Conservation (phyloP, 2,113 vertebrate species). For the Cyprinodon variegatus region DNA sequence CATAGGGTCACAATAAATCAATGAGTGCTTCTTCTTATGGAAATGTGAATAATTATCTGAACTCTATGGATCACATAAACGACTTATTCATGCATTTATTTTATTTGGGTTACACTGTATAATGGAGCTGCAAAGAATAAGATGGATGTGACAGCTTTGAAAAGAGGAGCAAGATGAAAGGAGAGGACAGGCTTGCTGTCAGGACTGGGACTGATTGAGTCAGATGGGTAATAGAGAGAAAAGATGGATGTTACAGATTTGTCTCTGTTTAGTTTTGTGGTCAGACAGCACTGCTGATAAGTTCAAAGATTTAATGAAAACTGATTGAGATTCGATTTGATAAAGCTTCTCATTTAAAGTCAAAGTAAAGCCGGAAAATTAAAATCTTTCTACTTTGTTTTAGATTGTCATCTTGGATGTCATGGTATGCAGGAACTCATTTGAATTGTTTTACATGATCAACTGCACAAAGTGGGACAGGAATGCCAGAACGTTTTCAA, state of each 20-base stretch:
- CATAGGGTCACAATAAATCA: slow-evolving; percentile 64
- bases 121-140: slow-evolving; percentile 63
- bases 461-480: no score
- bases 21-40: slow-evolving; percentile 41
- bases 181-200: slow-evolving; percentile 43
- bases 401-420: background rate
- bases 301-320: background rate
- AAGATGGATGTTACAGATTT: slow-evolving; percentile 29
- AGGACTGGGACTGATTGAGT: slow-evolving; percentile 45
- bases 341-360: background rate
- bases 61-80: slow-evolving; percentile 54
- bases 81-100: slow-evolving; percentile 71
- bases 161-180: slow-evolving; percentile 54
- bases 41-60: slow-evolving; percentile 68
- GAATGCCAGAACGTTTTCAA: no score
- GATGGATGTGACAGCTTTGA: slow-evolving; percentile 55
- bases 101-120: slow-evolving; percentile 53
- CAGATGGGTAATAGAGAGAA: slow-evolving; percentile 39
- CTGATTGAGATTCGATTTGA: background rate
- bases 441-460: no score
- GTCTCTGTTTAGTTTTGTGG: slow-evolving; percentile 1
- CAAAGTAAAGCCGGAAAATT: background rate
- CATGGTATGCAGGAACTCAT: background rate
- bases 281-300: background rate
- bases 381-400: background rate